Evolutionary conservation across 2,888 invertebrate genomes (phyloP).

Genomic region (Trichopoda pennipes): DNA sequence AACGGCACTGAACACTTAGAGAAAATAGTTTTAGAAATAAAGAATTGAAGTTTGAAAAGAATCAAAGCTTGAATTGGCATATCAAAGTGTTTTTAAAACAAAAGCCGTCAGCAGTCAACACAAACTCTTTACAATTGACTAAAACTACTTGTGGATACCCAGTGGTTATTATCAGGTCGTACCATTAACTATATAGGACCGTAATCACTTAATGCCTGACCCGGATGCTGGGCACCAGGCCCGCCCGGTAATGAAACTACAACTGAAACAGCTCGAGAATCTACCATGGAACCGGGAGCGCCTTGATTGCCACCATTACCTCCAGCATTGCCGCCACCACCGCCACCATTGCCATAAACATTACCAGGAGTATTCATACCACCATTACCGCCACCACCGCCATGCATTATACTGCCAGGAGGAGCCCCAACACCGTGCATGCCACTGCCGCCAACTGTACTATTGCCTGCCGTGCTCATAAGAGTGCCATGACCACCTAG

Average conservation of each 20-base stretch:
- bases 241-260: slow-evolving; percentile 81
- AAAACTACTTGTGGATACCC: slow-evolving; percentile 81
- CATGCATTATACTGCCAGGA: slow-evolving; percentile 79
- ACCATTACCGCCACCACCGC: slow-evolving; percentile 70
- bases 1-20: slow-evolving; percentile 13
- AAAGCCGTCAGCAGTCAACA: not conserved
- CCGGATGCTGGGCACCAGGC: slow-evolving; percentile 81
- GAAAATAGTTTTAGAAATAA: not conserved
- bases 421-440: slow-evolving; percentile 79
- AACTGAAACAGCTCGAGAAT: slow-evolving; percentile 81
- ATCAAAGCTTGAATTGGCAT: not conserved
- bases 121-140: slow-evolving; percentile 79
- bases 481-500: slow-evolving; percentile 81
- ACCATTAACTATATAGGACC: slow-evolving; percentile 82
- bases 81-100: not conserved
- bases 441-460: slow-evolving; percentile 79
- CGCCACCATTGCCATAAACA: slow-evolving; percentile 76
- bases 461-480: slow-evolving; percentile 80
- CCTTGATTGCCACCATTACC: slow-evolving; percentile 79
- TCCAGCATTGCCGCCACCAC: slow-evolving; percentile 73
- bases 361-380: slow-evolving; percentile 74
- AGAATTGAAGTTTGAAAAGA: not conserved
- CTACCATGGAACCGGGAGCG: slow-evolving; percentile 79
- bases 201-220: slow-evolving; percentile 81
- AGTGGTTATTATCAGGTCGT: slow-evolving; percentile 81